These are phyloP conservation scores for Agrotis exclamationis DNA, from an alignment of 2,888 invertebrate species.

Conservation along the genomic window DNA sequence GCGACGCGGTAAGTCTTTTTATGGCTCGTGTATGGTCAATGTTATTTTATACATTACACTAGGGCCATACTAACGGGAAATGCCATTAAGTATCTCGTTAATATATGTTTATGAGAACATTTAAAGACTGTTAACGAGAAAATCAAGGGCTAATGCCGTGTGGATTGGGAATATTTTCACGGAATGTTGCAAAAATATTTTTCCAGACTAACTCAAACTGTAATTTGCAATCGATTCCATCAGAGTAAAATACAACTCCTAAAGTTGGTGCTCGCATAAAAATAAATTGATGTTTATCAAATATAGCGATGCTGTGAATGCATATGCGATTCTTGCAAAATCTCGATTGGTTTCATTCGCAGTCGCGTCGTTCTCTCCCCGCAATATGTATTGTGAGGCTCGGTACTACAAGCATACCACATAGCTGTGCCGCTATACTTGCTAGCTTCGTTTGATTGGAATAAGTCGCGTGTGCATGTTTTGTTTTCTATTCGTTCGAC, in stretches of 20 bases:
- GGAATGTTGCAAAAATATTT: not conserved
- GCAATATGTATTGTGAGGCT: constrained; percentile 2
- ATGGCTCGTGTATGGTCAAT: not conserved
- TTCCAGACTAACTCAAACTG: constrained; percentile 4
- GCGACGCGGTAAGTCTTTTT: constrained; percentile 39
- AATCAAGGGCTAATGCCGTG: not conserved
- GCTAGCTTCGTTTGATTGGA: constrained; percentile 22
- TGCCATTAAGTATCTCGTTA: too few relatives aligned
- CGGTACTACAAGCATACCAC: constrained; percentile 5
- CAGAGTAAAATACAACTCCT: constrained; percentile 15
- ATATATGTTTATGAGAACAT: too few relatives aligned
- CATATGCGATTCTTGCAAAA: constrained; percentile 20
- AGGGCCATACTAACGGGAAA: too few relatives aligned
- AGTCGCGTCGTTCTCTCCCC: not conserved
- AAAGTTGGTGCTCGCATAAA: constrained; percentile 46
- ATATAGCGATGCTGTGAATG: constrained; percentile 11
- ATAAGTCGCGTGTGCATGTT: constrained; percentile 23
- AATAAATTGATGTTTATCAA: constrained; percentile 44
- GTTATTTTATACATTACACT: not conserved
- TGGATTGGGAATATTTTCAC: not conserved
- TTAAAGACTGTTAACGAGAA: not conserved
- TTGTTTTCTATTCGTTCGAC: constrained; percentile 23
- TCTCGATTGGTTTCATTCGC: constrained; percentile 19
- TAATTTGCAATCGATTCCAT: constrained; percentile 43
- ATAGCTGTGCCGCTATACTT: not conserved